Conservation (phyloP, 2,797 vertebrate genomes). For the Cirrhinus molitorella region DNA sequence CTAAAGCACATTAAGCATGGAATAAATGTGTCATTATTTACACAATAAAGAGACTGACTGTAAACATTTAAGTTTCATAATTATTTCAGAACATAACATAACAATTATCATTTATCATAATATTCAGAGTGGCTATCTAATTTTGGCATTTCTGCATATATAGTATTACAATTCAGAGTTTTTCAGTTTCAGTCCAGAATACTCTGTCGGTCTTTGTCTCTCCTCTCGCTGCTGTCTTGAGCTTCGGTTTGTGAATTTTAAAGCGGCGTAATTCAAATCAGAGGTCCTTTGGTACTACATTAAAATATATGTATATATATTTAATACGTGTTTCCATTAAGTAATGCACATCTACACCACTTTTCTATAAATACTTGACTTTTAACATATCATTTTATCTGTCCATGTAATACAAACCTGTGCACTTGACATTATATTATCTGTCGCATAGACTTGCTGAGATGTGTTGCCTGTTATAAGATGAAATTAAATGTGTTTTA, state of each 20-base stretch:
- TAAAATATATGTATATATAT: not conserved
- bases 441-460: not conserved
- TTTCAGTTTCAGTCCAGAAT: not conserved
- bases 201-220: not conserved
- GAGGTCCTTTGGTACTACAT: not conserved
- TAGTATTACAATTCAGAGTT: not conserved
- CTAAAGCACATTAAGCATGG: no score
- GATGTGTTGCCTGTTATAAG: not conserved
- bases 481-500: not conserved
- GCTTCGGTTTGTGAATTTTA: not conserved
- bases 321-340: not conserved
- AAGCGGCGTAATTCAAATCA: not conserved
- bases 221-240: not conserved
- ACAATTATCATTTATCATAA: not conserved
- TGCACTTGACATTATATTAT: not conserved
- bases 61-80: not conserved
- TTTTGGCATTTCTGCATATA: slow-evolving; percentile 4
- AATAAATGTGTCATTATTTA: not conserved
- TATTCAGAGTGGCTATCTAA: not conserved
- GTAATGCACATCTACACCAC: not conserved
- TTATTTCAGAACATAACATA: not conserved
- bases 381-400: not conserved
- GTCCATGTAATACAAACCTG: not conserved
- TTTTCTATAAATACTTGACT: not conserved
- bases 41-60: not conserved